Evolutionary conservation across 2,797 vertebrate genomes (phyloP), one percentile per base, ranked within the genome.

Genomic region (Manis crassicaudata): DNA sequence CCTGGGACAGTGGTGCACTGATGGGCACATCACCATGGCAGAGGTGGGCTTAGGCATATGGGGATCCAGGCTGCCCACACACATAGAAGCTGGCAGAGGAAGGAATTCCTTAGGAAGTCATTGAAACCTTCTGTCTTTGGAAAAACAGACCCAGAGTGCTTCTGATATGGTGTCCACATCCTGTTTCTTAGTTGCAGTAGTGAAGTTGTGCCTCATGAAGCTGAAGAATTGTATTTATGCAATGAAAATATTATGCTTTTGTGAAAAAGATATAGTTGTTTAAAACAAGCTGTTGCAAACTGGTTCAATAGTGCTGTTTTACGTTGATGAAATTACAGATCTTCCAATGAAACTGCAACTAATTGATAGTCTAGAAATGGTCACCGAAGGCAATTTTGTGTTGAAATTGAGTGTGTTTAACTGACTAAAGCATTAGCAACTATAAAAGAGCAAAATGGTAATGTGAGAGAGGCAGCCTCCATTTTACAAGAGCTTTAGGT

Each of bases 221-320:
- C 99, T 67, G 99, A 99, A 98, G 99, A 99, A 96, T 99, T 99
- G 99, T 99, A 99, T 98, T 98, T 99, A 73, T 99, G 99, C 94
- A 99, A 99, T 98, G 99, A 99, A 99, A 99, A 99, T 98, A 99
- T 99, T 98, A 99, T 99, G 98, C 98, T 99, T 97, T 98, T 99
- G 25, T 99, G 99, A 14, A 99, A 99, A 98, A 99, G 99, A 95
- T 99, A 99, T 98, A 99, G 99, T 99, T 99, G 99, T 96, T 98
- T 99, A 96, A 99, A 99, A 98, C 99, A 99, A 99, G 99, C 99
- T 97, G 99, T 99, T 98, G 99, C 99, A 99, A 99, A 98, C 99
- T 99, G 99, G 99, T 99, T 94, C 99, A 99, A 92, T 99, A 99
- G 98, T 99, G 99, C 98, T 99, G 99, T 98, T 99, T 88, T 99